Evolutionary conservation across 1,140 invertebrate species (phyloP).

Genomic region (Steinernema khuongi): DNA sequence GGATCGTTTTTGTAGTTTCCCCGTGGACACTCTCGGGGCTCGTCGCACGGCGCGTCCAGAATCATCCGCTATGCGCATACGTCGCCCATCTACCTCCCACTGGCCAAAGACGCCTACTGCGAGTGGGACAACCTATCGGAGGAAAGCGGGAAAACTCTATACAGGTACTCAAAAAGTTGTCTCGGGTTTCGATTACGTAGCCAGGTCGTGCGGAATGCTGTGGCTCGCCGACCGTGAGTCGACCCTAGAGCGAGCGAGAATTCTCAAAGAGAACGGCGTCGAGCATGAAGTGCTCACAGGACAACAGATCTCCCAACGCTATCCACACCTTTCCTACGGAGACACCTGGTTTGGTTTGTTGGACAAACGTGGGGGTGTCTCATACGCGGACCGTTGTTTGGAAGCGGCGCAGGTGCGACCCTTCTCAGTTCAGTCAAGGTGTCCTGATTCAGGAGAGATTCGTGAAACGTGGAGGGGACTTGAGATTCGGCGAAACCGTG

Average conservation of each 20-base stretch:
- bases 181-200: background rate
- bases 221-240: constrained; percentile 36
- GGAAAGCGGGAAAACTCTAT: background rate
- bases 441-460: background rate
- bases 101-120: background rate
- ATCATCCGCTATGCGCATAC: background rate
- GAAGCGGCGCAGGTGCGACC: constrained; percentile 18
- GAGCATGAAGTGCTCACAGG: constrained; percentile 16
- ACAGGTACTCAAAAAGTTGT: background rate
- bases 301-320: constrained; percentile 7
- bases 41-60: background rate
- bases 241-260: constrained; percentile 26
- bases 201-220: constrained; percentile 31
- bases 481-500: constrained; percentile 18
- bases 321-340: constrained; percentile 20
- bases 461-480: background rate
- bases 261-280: constrained; percentile 31
- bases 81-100: background rate
- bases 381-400: constrained; percentile 22
- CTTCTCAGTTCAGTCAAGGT: background rate
- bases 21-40: background rate
- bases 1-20: background rate
- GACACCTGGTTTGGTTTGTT: constrained; percentile 15
- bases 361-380: constrained; percentile 16
- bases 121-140: background rate